These are phyloP conservation scores for Malaclemys terrapin DNA, from an alignment of 2,113 vertebrate species.

Conservation along the genomic window DNA sequence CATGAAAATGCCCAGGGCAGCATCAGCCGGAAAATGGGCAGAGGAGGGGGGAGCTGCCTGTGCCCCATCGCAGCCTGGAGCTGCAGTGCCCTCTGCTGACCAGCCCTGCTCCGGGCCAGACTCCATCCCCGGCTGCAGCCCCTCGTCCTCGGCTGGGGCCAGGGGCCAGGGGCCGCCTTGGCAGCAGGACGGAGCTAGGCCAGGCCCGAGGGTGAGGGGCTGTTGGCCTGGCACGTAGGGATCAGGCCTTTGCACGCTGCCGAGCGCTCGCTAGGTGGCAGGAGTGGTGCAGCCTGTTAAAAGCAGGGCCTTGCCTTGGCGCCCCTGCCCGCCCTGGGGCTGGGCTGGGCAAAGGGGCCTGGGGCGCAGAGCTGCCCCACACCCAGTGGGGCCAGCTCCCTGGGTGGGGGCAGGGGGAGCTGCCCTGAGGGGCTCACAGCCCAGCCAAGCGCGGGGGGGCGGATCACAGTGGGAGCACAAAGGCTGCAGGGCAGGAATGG, in stretches of 20 bases:
- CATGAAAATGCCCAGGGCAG: no score
- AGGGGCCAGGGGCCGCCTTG: no score
- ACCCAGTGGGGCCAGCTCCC: background rate
- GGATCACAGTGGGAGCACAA: no score
- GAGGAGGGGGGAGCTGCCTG: no score
- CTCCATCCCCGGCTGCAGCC: background rate
- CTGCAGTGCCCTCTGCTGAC: background rate
- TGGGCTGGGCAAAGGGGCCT: background rate
- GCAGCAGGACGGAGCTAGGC: no score
- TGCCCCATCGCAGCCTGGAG: background rate
- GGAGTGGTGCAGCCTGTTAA: background rate
- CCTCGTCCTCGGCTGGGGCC: no score
- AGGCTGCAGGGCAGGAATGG: background rate
- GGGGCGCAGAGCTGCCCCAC: accelerated
- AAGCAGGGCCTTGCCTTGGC: background rate
- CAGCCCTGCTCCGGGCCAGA: background rate
- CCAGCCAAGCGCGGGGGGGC: background rate
- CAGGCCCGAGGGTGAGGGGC: background rate
- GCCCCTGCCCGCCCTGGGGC: background rate
- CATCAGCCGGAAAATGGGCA: no score
- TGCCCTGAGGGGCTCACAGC: no score
- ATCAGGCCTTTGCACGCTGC: background rate
- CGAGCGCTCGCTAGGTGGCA: background rate
- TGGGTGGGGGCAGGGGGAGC: background rate
- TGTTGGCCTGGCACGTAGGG: no score